Conservation (phyloP, 2,888 invertebrate species). For the Quadriops clusia region DNA sequence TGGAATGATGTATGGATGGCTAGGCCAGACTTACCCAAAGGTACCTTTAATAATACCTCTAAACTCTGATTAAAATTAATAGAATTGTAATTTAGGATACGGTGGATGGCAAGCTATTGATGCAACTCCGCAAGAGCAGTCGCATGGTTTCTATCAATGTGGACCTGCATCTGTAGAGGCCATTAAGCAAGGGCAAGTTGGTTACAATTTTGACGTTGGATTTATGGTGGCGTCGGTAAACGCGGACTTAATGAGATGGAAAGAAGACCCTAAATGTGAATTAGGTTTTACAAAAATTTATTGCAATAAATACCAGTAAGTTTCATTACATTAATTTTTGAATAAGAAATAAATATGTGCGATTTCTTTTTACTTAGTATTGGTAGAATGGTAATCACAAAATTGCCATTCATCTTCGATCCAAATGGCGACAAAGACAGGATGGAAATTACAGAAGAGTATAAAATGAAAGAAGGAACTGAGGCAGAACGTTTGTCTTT, state of each 20-base stretch:
- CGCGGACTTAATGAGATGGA: constrained; percentile 73
- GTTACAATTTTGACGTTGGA: constrained; percentile 60
- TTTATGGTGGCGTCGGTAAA: constrained; percentile 76
- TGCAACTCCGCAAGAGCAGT: constrained; percentile 72
- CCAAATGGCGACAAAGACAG: constrained; percentile 59
- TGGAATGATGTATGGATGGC: constrained; percentile 87
- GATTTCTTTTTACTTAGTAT: constrained; percentile 41
- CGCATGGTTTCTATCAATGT: constrained; percentile 59
- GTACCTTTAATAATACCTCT: constrained; percentile 28
- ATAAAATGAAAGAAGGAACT: constrained; percentile 63
- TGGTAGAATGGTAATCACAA: constrained; percentile 62
- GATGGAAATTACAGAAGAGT: constrained; percentile 55
- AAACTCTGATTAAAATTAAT: neutral
- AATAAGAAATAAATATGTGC: neutral
- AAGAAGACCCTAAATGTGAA: constrained; percentile 49
- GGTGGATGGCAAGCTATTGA: constrained; percentile 88
- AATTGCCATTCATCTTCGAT: constrained; percentile 60
- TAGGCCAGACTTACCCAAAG: constrained; percentile 60
- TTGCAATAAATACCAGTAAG: constrained; percentile 63
- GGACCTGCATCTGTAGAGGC: constrained; percentile 73
- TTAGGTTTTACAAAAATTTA: constrained; percentile 57
- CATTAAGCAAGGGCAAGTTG: constrained; percentile 62
- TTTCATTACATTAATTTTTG: constrained; percentile 13
- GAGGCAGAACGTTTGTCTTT: constrained; percentile 61
- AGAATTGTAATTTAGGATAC: constrained; percentile 41